Evolutionary conservation across 2,113 vertebrate species (phyloP).

Genomic region (Sinosuthora webbiana): DNA sequence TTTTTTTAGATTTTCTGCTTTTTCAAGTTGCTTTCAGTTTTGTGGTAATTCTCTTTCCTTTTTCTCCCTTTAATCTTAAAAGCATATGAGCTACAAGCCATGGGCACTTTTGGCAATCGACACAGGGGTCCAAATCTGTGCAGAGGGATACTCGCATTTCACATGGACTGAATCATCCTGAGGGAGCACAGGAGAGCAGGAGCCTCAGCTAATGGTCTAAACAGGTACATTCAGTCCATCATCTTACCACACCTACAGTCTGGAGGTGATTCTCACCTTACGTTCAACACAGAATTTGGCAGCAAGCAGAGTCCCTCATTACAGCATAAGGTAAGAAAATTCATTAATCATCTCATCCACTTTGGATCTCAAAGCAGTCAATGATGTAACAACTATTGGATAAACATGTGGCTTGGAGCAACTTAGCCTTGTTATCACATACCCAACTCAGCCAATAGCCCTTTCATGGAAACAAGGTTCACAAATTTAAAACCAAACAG

Average conservation of each 20-base stretch:
- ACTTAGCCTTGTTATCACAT: not conserved
- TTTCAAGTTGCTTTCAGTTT: not conserved
- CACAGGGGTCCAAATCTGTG: not conserved
- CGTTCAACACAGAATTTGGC: not conserved
- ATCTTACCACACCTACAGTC: not conserved
- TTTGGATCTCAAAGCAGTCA: not conserved
- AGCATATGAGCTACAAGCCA: not conserved
- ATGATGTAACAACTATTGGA: not conserved
- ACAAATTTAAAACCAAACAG: not conserved
- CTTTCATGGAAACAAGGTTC: not conserved
- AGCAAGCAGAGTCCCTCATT: not conserved
- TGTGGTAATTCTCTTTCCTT: not conserved
- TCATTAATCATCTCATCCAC: not conserved
- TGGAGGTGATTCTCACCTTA: not conserved
- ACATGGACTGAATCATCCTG: not conserved
- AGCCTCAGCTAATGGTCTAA: not conserved
- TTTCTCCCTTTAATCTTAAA: not conserved
- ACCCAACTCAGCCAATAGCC: not conserved
- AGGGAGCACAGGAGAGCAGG: not conserved
- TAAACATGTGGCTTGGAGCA: not conserved
- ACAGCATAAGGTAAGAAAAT: not conserved
- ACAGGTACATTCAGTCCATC: not conserved
- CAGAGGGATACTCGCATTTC: not conserved
- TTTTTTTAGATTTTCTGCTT: not conserved
- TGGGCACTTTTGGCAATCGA: not conserved